A percentile compares a stretch with the other conserved stretches of the same genome.
phyloP scores from a whole-genome alignment of 2,888 invertebrate species.

The Mesorhabditis spiculigera region DNA sequence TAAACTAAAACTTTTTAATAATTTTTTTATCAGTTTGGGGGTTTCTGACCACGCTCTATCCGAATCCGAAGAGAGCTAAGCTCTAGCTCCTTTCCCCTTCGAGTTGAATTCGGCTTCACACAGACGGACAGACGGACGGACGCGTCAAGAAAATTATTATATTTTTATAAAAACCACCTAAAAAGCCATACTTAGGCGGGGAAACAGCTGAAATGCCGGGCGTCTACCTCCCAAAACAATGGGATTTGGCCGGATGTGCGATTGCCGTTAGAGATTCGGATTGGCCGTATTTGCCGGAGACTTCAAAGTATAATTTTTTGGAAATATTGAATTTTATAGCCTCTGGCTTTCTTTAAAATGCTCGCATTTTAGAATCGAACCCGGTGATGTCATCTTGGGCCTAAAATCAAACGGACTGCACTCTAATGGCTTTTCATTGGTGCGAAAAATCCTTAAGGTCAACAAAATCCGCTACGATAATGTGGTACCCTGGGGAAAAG shows the following conservation, averaged over 20 bases:
- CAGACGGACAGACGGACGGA: too few species aligned
- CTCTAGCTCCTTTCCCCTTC: too few species aligned
- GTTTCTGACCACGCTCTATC: too few species aligned
- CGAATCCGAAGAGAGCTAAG: too few species aligned
- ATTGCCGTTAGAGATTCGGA: constrained; percentile 84
- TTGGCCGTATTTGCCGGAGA: constrained; percentile 61
- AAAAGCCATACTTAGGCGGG: constrained; percentile 69
- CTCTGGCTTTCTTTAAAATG: too few species aligned
- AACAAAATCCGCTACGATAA: constrained; percentile 24
- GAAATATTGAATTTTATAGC: not conserved
- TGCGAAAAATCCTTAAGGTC: constrained; percentile 26
- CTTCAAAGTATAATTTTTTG: constrained; percentile 14
- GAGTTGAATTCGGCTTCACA: too few species aligned
- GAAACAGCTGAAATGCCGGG: constrained; percentile 98
- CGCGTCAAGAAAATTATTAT: too few species aligned
- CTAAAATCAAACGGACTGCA: constrained; percentile 86
- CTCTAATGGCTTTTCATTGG: constrained; percentile 82
- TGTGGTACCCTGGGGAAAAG: constrained; percentile 21
- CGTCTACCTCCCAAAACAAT: constrained; percentile 81
- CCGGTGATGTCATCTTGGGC: constrained; percentile 79
- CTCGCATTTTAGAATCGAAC: constrained; percentile 62
- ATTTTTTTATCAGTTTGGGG: too few species aligned
- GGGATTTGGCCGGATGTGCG: constrained; percentile 92
- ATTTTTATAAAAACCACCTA: not conserved
- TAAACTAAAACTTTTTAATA: too few species aligned